Evolutionary conservation across 1,140 invertebrate genomes (phyloP).

Genomic region (Aporrectodea caliginosa): DNA sequence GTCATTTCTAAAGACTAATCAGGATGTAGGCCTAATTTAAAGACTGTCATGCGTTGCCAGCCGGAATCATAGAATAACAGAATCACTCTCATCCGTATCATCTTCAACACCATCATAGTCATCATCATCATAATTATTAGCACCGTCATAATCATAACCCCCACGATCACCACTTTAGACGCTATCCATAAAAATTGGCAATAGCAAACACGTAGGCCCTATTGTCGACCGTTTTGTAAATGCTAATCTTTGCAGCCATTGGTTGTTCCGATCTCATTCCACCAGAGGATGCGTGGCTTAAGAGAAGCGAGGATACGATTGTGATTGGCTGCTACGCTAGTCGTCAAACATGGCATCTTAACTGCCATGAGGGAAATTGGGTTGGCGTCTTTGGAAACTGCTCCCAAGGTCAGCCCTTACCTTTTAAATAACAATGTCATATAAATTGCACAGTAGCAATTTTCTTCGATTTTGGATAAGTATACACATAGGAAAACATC

Average conservation of each 20-base stretch:
- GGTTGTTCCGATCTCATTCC: conserved; percentile 11
- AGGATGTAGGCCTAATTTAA: no score
- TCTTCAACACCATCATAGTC: no score
- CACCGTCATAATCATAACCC: neutral
- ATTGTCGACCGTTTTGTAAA: no score
- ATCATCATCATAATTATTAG: neutral
- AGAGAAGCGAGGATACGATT: neutral
- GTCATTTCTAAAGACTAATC: no score
- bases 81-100: no score
- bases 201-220: neutral
- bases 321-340: conserved; percentile 4
- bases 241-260: neutral
- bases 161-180: neutral
- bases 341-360: neutral
- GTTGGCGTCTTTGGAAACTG: conserved; percentile 15
- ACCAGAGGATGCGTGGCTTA: conserved; percentile 17
- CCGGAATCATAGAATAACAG: no score
- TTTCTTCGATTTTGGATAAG: no score
- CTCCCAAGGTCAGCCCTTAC: neutral
- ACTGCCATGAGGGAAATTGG: conserved; percentile 11
- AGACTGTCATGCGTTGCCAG: no score
- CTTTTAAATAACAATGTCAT: neutral
- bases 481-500: no score
- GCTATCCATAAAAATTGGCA: neutral
- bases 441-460: no score